Evolutionary conservation across 1,140 invertebrate species (phyloP), one percentile per base, ranked within the genome.

Genomic region (Triops longicaudatus): DNA sequence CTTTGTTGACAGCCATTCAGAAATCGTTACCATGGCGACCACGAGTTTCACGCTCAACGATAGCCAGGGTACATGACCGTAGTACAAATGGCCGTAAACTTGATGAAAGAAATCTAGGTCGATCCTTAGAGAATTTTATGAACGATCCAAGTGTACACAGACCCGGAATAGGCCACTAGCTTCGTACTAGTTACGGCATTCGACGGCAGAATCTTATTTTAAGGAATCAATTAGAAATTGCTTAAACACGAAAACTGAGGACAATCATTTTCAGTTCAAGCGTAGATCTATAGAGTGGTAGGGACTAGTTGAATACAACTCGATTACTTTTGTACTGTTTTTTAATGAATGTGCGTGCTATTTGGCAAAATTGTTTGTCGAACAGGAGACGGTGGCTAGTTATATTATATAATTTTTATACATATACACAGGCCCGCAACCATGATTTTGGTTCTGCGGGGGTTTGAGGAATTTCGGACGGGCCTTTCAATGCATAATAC

Each of bases 51-150:
- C 50, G 50, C n/a, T 63, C 50, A 63, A 63, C 50, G 14, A 37
- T 6, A 22, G 1, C 17, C 17, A 9, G 50, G 50, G 14, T 63
- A 22, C 50, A 63, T 63, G 14, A 63, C 50, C 50, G 50, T 63
- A 63, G 50, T 63, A 63, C 50, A 22, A 63, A 63, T 63, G 50
- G 31, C 50, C 50, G n/a, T 63, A 63, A 63, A 63, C 50, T 63
- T 63, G 14, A 63, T 63, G 22, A 63, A 63, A 63, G 50, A 63
- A 37, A 63, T 12, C 50, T 10, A 17, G 50, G 50, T 63, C 50
- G 50, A 63, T 22, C 10, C 50, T 37, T 37, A 37, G 7, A 37
- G 50, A 17, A n/a, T 63, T 63, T 63, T 63, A 63, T 63, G 14
- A 63, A 63, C 50, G 4, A 22, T 17, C 50, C 17, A n/a, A n/a